Evolutionary conservation across 2,888 invertebrate species (phyloP), one percentile per base, ranked within the genome.

Genomic region (Chydorus sphaericus): DNA sequence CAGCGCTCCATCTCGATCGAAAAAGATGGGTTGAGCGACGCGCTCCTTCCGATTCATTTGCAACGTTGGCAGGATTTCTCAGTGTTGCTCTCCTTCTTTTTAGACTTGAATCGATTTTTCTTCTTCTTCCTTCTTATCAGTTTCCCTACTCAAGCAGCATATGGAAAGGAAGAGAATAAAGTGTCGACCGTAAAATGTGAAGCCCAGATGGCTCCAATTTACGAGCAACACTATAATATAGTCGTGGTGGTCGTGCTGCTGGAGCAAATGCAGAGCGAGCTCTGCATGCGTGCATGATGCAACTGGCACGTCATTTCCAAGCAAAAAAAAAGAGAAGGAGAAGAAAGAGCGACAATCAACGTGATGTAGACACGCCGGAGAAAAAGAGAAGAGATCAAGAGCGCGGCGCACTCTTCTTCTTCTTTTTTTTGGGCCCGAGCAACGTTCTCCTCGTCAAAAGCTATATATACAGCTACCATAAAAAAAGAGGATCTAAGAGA

Each of bases 181-280:
- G 44, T 44, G 44, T 44, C 44, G 44, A 44, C 23, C 44, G 28
- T 44, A 44, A 44, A 44, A 44, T 26, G 23, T 23, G 23, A 44
- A 44, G 44, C 44, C 44, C 44, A 44, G 44, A 44, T 44, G 44
- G 44, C 44, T 44, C 44, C 44, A 44, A 44, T 44, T 44, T 44
- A 44, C 44, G 44, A 44, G 44, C 26, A 44, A 16, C 20, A 44
- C 44, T 44, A 18, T 23, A 44, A 44, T 11, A 38, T 4, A n/a
- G 4, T 10, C 18, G 39, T 26, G 44, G 44, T 26, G 26, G 26
- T 11, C 28, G 23, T n/a, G n/a, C n/a, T n/a, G n/a, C n/a, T n/a
- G n/a, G n/a, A n/a, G n/a, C n/a, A 44, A 44, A 44, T 26, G 28
- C 26, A 44, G 44, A 26, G 44, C 44, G n/a, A n/a, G 44, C 44